Percentiles rank a stretch among this genome's conserved stretches.
These are phyloP conservation scores for Potorous gilbertii DNA, from an alignment of 2,797 vertebrate genomes.

Conservation along the genomic window DNA sequence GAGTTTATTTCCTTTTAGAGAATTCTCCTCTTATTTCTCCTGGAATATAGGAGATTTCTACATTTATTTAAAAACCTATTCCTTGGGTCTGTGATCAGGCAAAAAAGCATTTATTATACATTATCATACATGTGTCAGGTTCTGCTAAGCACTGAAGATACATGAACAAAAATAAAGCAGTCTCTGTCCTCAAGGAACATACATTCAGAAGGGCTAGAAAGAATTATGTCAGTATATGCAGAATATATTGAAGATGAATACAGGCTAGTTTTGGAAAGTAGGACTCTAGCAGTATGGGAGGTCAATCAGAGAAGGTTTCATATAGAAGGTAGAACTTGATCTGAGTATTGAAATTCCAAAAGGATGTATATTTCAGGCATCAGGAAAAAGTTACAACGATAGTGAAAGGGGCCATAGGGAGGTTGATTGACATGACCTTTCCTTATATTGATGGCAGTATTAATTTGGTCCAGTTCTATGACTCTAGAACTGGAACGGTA, in stretches of 20 bases:
- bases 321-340: not conserved
- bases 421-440: not conserved
- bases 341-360: not conserved
- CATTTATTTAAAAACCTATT: not conserved
- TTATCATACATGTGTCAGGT: not conserved
- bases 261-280: not conserved
- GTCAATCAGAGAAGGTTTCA: not conserved
- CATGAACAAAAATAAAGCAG: not conserved
- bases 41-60: not conserved
- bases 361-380: not conserved
- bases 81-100: not conserved
- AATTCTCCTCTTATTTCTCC: not conserved
- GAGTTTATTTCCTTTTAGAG: not conserved
- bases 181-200: not conserved
- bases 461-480: not conserved
- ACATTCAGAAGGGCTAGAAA: not conserved
- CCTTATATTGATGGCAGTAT: not conserved
- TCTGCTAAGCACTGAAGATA: not conserved
- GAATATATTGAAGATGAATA: not conserved
- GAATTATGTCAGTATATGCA: not conserved
- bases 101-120: not conserved
- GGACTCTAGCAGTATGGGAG: not conserved
- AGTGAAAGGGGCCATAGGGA: not conserved
- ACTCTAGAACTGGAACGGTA: not conserved
- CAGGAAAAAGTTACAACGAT: not conserved